Base-by-base conservation (phyloP, 1,140 invertebrate species). In the Trichomalopsis sarcophagae region DNA sequence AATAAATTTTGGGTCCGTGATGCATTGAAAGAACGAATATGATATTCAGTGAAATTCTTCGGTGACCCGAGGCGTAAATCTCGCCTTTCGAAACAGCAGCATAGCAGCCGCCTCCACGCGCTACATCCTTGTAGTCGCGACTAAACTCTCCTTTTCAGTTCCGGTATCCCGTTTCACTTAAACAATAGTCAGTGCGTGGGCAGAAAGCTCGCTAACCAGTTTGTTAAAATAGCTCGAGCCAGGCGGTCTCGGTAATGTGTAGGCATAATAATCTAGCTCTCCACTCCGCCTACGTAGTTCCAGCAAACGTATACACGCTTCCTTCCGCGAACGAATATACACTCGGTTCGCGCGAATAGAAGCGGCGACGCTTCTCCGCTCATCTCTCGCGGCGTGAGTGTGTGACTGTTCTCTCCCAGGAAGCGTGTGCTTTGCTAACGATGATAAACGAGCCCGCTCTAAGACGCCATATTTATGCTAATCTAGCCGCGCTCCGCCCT, bases 361-460 rank as follows among this genome's bases (percentile, higher is more conserved):
- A 84, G 87, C 76, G 87, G 87, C 76, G 87, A 84, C 88, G 87
- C 87, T 89, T 89, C 89, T 88, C 84, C 5, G 33, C 5, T 88
- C 87, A 44, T 44, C 17, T 55, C 50, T 55, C 14, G 17, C 14
- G 17, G 5, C 27, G 68, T 27, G 68, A 71, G 68, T 71, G 91
- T 91, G 91, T 92, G 90, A 92, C 90, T 92, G 88, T 88, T 90
- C 91, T 90, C 91, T 90, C 92, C 91, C 92, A 92, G 92, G 92
- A 93, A 93, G 92, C 92, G 92, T 92, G 92, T 93, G 92, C 92
- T 93, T 93, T 93, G 91, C 92, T 93, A 93, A 93, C 92, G 92
- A 93, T 93, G 92, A 93, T 91, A 93, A 93, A 93, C 90, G 92
- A 89, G 88, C 87, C 90, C 91, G 89, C 88, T 91, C 90, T 90